Evolutionary conservation across 2,888 invertebrate genomes (phyloP), one percentile per base, ranked within the genome.

Genomic region (Quadriops clusia): DNA sequence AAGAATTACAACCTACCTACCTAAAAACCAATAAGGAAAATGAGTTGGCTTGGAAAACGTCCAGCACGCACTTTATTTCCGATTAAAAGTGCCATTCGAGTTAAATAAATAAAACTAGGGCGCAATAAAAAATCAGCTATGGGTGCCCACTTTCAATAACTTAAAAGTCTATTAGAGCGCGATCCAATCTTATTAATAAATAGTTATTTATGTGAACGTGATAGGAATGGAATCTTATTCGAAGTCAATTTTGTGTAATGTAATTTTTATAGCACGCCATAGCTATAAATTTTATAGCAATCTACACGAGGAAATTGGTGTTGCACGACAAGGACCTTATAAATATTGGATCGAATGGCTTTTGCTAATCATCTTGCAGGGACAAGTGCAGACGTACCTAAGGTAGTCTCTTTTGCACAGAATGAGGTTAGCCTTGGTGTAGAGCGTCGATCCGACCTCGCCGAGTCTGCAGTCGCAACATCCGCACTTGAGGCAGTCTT

Each of bases 391-490:
- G 29, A 38, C 58, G 58, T 53, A 87, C 87, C 89, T 83, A 62
- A 90, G 76, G 63, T 91, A 91, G 61, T 91, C 90, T 55, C 87
- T 71, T 64, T 86, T 82, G 68, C 90, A 91, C 34, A 90, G 73
- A 59, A 90, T 82, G 41, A 90, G 77, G 62, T 89, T 86, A 21
- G 87, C 86, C 61, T 86, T 89, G 47, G 85, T 84, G 64, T 85
- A 91, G 28, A 90, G 69, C 41, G 87, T 86, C 32, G 86, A 85
- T 39, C 90, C 90, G 21, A 90, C 87, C 62, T 91, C 90, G 2
- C 89, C 90, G n/a, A 91, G 73, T 29, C 89, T 70, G 59, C 89
- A 90, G 61, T 89, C 86, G 56, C 91, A 91, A 63, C 89, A 89
- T 36, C 86, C 85, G 54, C 86, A 86, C 56, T 90, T 90, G 41